Base-by-base conservation (phyloP, 1,140 invertebrate species). In the Holcopasites calliopsidis region DNA sequence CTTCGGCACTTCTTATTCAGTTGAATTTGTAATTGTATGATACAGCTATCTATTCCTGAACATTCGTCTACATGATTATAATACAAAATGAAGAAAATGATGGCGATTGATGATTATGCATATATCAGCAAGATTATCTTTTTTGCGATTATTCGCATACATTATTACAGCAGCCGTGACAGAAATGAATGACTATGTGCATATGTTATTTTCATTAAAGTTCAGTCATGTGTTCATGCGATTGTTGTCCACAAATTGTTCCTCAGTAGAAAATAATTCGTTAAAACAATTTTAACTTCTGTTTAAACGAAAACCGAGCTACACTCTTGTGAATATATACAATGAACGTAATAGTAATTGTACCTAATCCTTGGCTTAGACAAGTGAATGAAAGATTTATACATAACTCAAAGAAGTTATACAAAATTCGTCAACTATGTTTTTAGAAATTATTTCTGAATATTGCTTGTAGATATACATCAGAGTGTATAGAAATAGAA, bases 21-120 rank as follows among this genome's bases (percentile, higher is more conserved):
- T 70, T 79, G 54, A 55, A 60, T 68, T 28, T 77, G 80, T 65
- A 66, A 52, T 85, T 54, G 47, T 62, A 76, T 76, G 44, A 77
- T 80, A 85, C 31, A 71, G 28, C 54, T 85, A 83, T 18, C 82
- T 65, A 68, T 78, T 52, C 66, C 70, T 83, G 80, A 85, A 85
- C 62, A 80, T 75, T 80, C 82, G 70, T 65, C 80, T 85, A 85
- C 73, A 83, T 85, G 84, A 83, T 83, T 85, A 85, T 85, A 80
- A 77, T 85, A 85, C 83, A 85, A 64, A 82, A 82, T 83, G 66
- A 68, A 83, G 52, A 73, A 71, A 78, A 38, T 77, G 79, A 82
- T 60, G 61, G 61, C 66, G 76, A n/a, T n/a, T n/a, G n/a, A n/a
- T n/a, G n/a, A n/a, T n/a, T n/a, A n/a, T n/a, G n/a, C n/a, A n/a